Evolutionary conservation across 2,888 invertebrate species (phyloP).

Genomic region (Stenurella melanura): DNA sequence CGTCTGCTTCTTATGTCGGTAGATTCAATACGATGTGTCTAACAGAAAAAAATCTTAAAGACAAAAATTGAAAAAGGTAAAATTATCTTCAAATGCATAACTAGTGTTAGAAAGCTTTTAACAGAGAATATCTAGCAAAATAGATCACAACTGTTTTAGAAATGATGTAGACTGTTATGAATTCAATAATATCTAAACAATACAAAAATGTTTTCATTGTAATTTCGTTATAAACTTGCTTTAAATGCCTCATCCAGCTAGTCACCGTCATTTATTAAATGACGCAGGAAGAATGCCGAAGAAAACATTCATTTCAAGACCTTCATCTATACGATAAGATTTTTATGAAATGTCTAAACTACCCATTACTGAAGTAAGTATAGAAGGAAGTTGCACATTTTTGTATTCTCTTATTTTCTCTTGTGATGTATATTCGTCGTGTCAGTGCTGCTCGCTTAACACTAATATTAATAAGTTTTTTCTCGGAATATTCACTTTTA

Average conservation of each 20-base stretch:
- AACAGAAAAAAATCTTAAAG: too few species aligned
- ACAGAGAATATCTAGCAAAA: too few species aligned
- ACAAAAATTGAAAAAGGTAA: too few species aligned
- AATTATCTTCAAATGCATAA: too few species aligned
- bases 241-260: neutral
- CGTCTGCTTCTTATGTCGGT: too few species aligned
- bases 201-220: neutral
- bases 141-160: too few species aligned
- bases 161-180: too few species aligned
- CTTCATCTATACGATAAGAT: conserved; percentile 15
- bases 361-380: neutral
- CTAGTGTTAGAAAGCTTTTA: too few species aligned
- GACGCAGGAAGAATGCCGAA: neutral
- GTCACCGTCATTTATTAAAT: neutral
- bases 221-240: neutral
- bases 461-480: conserved; percentile 31
- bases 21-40: too few species aligned
- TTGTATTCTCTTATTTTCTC: conserved; percentile 27
- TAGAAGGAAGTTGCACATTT: conserved; percentile 28
- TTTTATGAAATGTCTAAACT: conserved; percentile 22
- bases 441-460: conserved; percentile 12
- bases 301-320: neutral
- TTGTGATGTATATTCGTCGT: conserved; percentile 23
- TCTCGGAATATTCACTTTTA: conserved; percentile 10
- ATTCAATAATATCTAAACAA: too few species aligned